A percentile compares a stretch with the other conserved stretches of the same genome.
Conservation (phyloP, 1,140 invertebrate species). For the Drosophila tsacasi region DNA sequence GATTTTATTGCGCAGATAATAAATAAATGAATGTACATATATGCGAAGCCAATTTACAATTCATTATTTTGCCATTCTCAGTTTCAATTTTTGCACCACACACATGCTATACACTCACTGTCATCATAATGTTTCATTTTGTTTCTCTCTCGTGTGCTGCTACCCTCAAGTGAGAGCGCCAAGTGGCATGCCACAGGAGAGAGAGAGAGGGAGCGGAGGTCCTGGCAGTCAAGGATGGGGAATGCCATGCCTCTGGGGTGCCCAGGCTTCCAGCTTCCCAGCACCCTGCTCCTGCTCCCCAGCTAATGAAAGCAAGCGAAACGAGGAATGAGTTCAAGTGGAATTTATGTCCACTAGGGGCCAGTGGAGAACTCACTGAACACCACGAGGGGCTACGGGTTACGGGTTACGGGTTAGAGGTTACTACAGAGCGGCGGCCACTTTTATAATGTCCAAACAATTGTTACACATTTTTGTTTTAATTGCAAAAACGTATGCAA, state of each 20-base stretch:
- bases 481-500: constrained; percentile 32
- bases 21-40: constrained; percentile 57
- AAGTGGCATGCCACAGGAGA: constrained; percentile 3
- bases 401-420: not conserved
- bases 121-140: constrained; percentile 78
- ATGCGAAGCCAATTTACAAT: constrained; percentile 63
- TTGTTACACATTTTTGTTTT: constrained; percentile 39
- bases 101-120: constrained; percentile 18
- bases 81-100: constrained; percentile 59
- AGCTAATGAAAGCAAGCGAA: constrained; percentile 44
- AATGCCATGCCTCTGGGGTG: constrained; percentile 2
- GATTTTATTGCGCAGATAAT: constrained; percentile 67
- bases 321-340: constrained; percentile 42
- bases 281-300: constrained; percentile 10
- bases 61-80: constrained; percentile 77
- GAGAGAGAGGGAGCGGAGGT: not conserved
- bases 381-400: not conserved
- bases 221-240: constrained; percentile 1
- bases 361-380: constrained; percentile 2
- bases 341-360: constrained; percentile 50
- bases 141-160: constrained; percentile 17
- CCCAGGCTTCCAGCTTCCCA: not conserved
- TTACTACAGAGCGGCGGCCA: not conserved
- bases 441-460: constrained; percentile 28
- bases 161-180: constrained; percentile 50